Percentiles rank a stretch among this genome's conserved stretches.
Conservation (phyloP, 1,140 invertebrate genomes). For the Tetramorium alpestre region DNA sequence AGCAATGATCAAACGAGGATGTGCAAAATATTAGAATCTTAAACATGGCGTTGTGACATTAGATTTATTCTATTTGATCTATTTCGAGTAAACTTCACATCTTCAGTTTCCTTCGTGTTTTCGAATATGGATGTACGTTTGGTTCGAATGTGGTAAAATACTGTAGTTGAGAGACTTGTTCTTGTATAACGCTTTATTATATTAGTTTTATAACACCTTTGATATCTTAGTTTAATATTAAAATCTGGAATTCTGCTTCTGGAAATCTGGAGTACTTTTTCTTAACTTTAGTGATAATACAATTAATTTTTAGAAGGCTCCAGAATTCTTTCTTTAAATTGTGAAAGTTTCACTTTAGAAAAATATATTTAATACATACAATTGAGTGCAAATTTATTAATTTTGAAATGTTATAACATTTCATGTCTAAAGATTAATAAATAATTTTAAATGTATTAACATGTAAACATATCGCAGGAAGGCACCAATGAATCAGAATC, state of each 20-base stretch:
- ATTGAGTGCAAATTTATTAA: too few relatives aligned
- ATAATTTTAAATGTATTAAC: background rate
- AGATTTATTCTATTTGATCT: background rate
- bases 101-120: background rate
- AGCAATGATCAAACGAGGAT: background rate
- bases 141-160: background rate
- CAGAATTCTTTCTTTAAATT: too few relatives aligned
- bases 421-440: background rate
- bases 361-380: too few relatives aligned
- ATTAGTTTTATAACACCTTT: too few relatives aligned
- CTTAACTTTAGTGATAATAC: too few relatives aligned
- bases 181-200: background rate
- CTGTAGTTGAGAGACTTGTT: background rate
- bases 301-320: too few relatives aligned
- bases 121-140: background rate
- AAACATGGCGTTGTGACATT: background rate
- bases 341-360: too few relatives aligned
- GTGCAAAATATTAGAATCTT: background rate
- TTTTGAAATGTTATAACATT: too few relatives aligned
- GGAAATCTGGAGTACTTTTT: too few relatives aligned
- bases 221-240: too few relatives aligned
- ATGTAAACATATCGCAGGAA: conserved; percentile 67
- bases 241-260: too few relatives aligned
- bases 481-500: conserved; percentile 62
- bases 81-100: background rate